Base-by-base conservation (phyloP, 2,113 vertebrate genomes). In the Stigmatopora nigra region DNA sequence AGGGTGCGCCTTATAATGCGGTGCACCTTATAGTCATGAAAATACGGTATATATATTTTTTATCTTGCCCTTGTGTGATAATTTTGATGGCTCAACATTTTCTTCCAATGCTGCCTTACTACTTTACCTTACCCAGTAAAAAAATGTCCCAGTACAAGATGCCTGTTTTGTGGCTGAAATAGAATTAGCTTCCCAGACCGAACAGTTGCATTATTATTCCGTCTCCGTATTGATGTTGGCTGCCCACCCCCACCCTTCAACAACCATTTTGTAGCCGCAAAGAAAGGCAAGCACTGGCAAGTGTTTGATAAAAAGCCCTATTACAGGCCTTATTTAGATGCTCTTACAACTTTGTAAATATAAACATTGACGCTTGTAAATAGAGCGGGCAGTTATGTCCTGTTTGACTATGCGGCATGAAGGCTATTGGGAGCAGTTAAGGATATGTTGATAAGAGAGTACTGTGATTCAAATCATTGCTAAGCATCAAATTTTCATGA, bases 391-490 rank as follows among this genome's bases (percentile, higher is more conserved):
- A 61, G 19, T 76, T 82, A 69, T 73, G 65, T 16, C 52, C 60
- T 69, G 69, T 70, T 75, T 72, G 66, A 81, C 47, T 22, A 71
- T 5, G 61, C 36, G 25, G 56, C 35, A 52, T 49, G 49, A 52
- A 65, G 45, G 69, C 67, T 73, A 76, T 70, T 81, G 61, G 63
- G 16, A 77, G 69, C 75, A 70, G 58, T 63, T 25, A 53, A 73
- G 65, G 67, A 13, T 57, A 57, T n/a, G 25, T 51, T 14, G 56
- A 56, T 73, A 72, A 75, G 53, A 63, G 51, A 13, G 49, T 3
- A 22, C 63, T 78, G 64, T 74, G 76, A 81, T 64, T 73, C 65
- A 79, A 83, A 83, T 79, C 16, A 69, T 77, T 79, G 65, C 71
- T 56, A 72, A 65, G 58, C 16, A 69, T 84, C 38, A 68, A n/a